Evolutionary conservation across 1,140 invertebrate genomes (phyloP).

Genomic region (Drosophila oshimai): DNA sequence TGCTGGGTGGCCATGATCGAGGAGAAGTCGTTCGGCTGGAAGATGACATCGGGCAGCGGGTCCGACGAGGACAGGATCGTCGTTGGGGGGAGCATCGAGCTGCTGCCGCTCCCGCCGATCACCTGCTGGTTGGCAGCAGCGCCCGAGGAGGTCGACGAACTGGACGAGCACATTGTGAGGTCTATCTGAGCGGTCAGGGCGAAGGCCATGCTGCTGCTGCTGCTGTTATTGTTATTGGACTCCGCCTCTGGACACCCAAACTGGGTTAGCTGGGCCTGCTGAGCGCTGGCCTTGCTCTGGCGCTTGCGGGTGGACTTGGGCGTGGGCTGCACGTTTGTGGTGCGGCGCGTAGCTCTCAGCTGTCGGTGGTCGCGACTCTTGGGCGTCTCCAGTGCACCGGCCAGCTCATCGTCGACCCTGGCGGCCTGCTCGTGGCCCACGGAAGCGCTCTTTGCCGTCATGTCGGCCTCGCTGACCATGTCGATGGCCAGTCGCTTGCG

Average conservation of each 20-base stretch:
- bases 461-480: constrained; percentile 52
- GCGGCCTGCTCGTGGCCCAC: not conserved
- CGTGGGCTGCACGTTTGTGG: constrained; percentile 20
- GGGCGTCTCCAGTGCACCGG: not conserved
- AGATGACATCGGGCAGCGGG: constrained; percentile 73
- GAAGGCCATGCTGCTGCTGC: constrained; percentile 34
- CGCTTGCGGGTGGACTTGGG: constrained; percentile 56
- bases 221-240: constrained; percentile 19
- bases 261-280: not conserved
- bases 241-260: constrained; percentile 25
- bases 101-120: constrained; percentile 18
- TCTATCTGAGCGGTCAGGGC: constrained; percentile 69
- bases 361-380: constrained; percentile 45
- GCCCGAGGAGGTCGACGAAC: constrained; percentile 57
- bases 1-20: constrained; percentile 75
- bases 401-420: not conserved
- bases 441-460: not conserved
- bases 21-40: constrained; percentile 78
- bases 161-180: constrained; percentile 76
- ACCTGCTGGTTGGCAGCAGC: constrained; percentile 37
- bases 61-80: constrained; percentile 75
- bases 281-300: constrained; percentile 43
- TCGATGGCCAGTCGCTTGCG: constrained; percentile 77
- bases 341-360: constrained; percentile 54
- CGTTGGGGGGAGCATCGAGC: constrained; percentile 72